phyloP scores from a whole-genome alignment of 1,140 invertebrate species.

The Carposina sasakii region DNA sequence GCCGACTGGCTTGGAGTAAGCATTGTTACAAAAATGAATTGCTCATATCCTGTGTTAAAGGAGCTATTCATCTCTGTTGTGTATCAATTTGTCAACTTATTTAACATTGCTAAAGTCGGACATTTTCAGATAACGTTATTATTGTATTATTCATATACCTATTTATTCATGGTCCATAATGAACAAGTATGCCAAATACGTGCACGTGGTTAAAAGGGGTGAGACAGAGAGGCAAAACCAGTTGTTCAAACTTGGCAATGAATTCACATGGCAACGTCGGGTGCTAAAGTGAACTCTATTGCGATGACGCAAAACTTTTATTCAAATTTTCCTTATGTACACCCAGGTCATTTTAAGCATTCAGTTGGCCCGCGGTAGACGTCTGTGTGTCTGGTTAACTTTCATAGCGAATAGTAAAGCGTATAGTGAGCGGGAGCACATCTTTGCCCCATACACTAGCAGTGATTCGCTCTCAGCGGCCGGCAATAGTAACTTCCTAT shows the following conservation, averaged over 20 bases:
- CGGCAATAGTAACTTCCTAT: too few species aligned
- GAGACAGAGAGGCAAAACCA: constrained; percentile 51
- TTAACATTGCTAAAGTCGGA: too few species aligned
- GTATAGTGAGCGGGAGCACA: background rate
- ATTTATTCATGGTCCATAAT: background rate
- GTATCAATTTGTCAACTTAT: too few species aligned
- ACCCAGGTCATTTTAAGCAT: constrained; percentile 38
- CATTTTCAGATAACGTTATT: too few species aligned
- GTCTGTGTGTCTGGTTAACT: constrained; percentile 49
- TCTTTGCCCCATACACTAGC: background rate
- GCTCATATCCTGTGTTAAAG: constrained; percentile 45
- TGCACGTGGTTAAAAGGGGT: constrained; percentile 45
- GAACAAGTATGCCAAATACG: constrained; percentile 39
- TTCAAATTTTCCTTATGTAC: constrained; percentile 3
- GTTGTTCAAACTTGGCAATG: constrained; percentile 66
- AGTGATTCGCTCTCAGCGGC: constrained; percentile 16
- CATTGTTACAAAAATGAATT: constrained; percentile 49
- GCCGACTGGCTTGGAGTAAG: too few species aligned
- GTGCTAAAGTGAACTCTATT: constrained; percentile 9
- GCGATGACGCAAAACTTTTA: too few species aligned
- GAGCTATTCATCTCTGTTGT: constrained; percentile 25
- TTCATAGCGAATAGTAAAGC: constrained; percentile 58
- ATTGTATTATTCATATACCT: background rate
- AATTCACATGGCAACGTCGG: constrained; percentile 28
- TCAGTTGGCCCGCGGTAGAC: constrained; percentile 42